phyloP scores from a whole-genome alignment of 1,140 invertebrate species.

The Leptinotarsa texana region DNA sequence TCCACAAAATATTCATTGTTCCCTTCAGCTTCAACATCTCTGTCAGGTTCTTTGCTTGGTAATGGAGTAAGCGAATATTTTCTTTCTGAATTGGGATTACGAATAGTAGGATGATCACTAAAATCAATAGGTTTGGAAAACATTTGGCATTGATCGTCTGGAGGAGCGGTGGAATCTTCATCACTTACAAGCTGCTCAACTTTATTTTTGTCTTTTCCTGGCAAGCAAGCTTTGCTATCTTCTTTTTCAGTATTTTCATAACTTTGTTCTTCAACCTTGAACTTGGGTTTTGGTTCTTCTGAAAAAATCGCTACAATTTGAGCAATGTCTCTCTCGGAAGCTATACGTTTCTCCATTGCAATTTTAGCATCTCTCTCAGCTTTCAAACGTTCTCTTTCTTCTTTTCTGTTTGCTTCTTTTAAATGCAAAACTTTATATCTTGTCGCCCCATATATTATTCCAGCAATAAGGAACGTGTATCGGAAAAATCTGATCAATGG shows the following conservation, averaged over 20 bases:
- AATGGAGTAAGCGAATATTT: background rate
- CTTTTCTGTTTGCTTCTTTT: conserved; percentile 10
- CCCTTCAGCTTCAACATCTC: background rate
- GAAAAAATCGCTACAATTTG: conserved; percentile 15
- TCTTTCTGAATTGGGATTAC: background rate
- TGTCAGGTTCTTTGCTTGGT: background rate
- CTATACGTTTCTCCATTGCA: background rate
- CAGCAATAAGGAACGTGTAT: conserved; percentile 9
- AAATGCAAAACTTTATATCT: background rate
- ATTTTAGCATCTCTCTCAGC: conserved; percentile 2
- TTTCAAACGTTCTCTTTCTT: conserved; percentile 3
- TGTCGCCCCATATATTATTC: conserved; percentile 18
- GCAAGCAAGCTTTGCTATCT: background rate
- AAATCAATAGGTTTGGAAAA: background rate
- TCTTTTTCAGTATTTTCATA: conserved; percentile 5
- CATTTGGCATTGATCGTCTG: background rate
- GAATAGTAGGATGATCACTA: background rate
- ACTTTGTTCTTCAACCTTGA: background rate
- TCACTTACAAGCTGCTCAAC: too few relatives aligned
- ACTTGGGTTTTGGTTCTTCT: conserved; percentile 4
- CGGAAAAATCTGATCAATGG: conserved; percentile 15
- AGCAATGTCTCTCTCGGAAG: conserved; percentile 10
- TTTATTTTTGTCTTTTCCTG: background rate
- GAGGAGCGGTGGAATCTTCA: background rate
- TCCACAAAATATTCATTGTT: conserved; percentile 13